phyloP scores from a whole-genome alignment of 2,888 invertebrate species.

The Uropetala carovei region DNA sequence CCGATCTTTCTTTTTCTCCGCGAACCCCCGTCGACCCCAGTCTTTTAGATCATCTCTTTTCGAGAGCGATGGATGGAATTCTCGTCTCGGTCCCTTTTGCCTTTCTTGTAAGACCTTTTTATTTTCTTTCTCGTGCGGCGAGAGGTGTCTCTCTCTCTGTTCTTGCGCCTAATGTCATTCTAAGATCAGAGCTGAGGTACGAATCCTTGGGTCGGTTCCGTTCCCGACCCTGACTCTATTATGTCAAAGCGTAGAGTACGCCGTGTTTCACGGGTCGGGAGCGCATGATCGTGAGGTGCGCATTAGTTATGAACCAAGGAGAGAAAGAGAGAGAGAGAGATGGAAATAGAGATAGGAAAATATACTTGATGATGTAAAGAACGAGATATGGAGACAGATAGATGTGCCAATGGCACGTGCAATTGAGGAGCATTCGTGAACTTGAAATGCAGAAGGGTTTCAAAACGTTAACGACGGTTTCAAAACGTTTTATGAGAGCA shows the following conservation, averaged over 20 bases:
- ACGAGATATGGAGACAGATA: not conserved
- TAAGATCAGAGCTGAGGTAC: not conserved
- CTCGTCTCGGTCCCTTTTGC: too few relatives aligned
- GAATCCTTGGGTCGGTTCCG: conserved; percentile 3
- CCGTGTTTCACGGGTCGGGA: not conserved
- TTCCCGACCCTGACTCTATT: conserved; percentile 8
- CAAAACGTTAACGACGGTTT: not conserved
- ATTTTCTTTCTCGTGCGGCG: too few relatives aligned
- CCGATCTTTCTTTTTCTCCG: too few relatives aligned
- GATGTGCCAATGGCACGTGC: not conserved
- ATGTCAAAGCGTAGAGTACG: not conserved
- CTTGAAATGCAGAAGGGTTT: not conserved
- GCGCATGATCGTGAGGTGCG: not conserved
- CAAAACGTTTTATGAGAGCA: not conserved
- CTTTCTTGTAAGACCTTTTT: too few relatives aligned
- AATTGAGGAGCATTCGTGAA: not conserved
- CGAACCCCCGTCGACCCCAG: too few relatives aligned
- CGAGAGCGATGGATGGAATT: too few relatives aligned
- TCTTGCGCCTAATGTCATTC: too few relatives aligned
- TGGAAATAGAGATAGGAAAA: not conserved
- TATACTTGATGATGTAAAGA: too few relatives aligned
- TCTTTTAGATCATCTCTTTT: too few relatives aligned
- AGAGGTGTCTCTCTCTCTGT: too few relatives aligned
- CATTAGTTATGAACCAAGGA: not conserved
- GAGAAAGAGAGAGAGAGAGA: not conserved